Evolutionary conservation across 1,140 invertebrate species (phyloP), one percentile per base, ranked within the genome.

Genomic region (Drosophila tani): DNA sequence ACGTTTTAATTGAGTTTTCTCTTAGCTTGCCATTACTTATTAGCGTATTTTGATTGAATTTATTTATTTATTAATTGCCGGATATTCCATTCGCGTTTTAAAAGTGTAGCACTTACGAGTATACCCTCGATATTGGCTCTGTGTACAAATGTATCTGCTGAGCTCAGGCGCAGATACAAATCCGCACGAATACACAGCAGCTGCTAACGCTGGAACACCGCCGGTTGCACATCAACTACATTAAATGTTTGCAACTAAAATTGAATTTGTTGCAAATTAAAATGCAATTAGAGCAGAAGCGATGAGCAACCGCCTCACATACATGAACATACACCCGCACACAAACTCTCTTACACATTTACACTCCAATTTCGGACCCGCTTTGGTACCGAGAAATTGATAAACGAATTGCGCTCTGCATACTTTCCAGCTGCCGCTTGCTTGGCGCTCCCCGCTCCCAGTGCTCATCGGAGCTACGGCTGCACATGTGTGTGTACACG

Each of bases 261-360:
- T 83, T 84, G 53, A 57, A 83, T 83, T 84, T 83, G 76, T 68
- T 71, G 81, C 71, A 83, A 83, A 83, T 83, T 83, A 80, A 83
- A 83, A 71, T 80, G 71, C 63, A 83, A 84, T 80, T 84, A 21
- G 43, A 40, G 57, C 38, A 57, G 57, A 55, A 24, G 38, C 38
- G 5, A 29, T 38, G 51, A 9, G 32, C 32, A 24, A 19, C 3
- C 7, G 32, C 5, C 27, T 41, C 40, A 19, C 38, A 29, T 21
- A 15, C n/a, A 14, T 11, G n/a, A 8, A 57, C n/a, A 19, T 38
- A 41, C 55, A 41, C 14, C 7, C 19, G n/a, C 17, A 60, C 29
- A 35, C 6, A 29, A 29, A 29, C 27, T 29, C 27, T 5, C 24
- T 1, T 5, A n/a, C 19, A 51, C 49, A 53, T 38, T 38, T 38